Percentiles rank a stretch among this genome's conserved stretches.
These are phyloP conservation scores for Sitophilus oryzae DNA, from an alignment of 1,140 invertebrate genomes.

Conservation along the genomic window DNA sequence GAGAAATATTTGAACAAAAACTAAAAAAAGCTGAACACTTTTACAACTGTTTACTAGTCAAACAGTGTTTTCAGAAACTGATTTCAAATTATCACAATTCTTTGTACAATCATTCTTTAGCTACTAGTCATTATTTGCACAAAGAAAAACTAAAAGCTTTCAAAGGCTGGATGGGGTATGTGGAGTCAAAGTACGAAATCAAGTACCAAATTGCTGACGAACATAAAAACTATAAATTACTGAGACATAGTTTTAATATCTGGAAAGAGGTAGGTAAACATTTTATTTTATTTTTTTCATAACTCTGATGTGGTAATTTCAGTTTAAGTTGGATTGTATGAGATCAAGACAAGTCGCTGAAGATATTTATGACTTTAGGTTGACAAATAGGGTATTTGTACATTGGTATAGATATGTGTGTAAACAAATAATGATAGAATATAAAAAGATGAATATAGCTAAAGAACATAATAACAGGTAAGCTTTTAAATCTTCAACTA, in stretches of 20 bases:
- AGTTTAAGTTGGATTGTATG: conserved; percentile 24
- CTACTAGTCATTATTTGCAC: conserved; percentile 37
- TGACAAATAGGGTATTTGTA: conserved; percentile 49
- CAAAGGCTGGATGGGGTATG: conserved; percentile 41
- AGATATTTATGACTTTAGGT: conserved; percentile 54
- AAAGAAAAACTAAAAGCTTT: conserved; percentile 48
- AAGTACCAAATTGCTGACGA: conserved; percentile 28
- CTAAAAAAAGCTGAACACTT: conserved; percentile 52
- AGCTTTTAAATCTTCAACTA: neutral
- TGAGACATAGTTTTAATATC: conserved; percentile 29
- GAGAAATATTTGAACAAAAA: conserved; percentile 48
- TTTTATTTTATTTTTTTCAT: neutral
- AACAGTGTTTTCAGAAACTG: conserved; percentile 47
- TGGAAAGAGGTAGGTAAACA: conserved; percentile 23
- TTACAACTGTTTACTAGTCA: conserved; percentile 50
- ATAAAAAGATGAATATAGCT: conserved; percentile 48
- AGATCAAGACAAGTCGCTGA: conserved; percentile 50
- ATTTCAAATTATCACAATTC: conserved; percentile 45
- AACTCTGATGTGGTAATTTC: conserved; percentile 9
- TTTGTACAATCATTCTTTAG: conserved; percentile 45
- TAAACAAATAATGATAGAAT: conserved; percentile 43
- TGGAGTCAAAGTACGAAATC: conserved; percentile 40
- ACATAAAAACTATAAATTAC: conserved; percentile 31
- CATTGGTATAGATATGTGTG: conserved; percentile 47
- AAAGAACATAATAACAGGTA: conserved; percentile 48